A percentile compares a stretch with the other conserved stretches of the same genome.
phyloP scores from a whole-genome alignment of 2,797 vertebrate genomes.

The Sebastolobus alascanus region DNA sequence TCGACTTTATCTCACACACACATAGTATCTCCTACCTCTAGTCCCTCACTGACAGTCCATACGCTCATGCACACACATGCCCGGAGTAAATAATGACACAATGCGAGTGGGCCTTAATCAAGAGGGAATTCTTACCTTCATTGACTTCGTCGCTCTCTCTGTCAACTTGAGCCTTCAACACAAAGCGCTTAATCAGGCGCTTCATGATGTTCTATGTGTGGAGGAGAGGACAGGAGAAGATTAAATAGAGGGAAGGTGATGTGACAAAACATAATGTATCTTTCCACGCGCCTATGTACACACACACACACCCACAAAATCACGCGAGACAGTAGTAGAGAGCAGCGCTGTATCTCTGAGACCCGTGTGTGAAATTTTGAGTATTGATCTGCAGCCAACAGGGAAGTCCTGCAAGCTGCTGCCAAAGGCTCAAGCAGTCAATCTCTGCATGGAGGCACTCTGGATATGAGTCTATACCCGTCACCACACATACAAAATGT shows the following conservation, averaged over 20 bases:
- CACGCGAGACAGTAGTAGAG: conserved; percentile 3
- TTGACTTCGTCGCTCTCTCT: conserved; percentile 98
- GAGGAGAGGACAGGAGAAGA: conserved; percentile 45
- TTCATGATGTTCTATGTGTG: conserved; percentile 95
- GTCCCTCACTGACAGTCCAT: not conserved
- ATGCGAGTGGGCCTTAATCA: conserved; percentile 19
- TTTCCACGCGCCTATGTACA: not conserved
- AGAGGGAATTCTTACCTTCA: conserved; percentile 87
- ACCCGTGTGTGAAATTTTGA: conserved; percentile 22
- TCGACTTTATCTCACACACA: conserved; percentile 7
- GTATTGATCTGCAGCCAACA: conserved; percentile 61
- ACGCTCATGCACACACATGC: not conserved
- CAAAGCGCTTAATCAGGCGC: conserved; percentile 96
- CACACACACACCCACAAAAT: conserved; percentile 17
- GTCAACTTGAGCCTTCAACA: conserved; percentile 97
- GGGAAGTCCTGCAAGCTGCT: conserved; percentile 34
- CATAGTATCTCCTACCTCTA: not conserved
- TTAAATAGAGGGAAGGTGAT: conserved; percentile 25
- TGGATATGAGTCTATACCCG: conserved; percentile 46
- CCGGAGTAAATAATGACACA: conserved; percentile 8
- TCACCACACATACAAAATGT: conserved; percentile 39
- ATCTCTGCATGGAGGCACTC: conserved; percentile 30
- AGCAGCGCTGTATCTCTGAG: conserved; percentile 15
- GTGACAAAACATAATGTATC: not conserved
- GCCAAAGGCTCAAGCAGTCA: conserved; percentile 30